Percentiles rank a stretch among this genome's conserved stretches.
Conservation (phyloP, 2,797 vertebrate species). For the Enteromius fasciolatus region DNA sequence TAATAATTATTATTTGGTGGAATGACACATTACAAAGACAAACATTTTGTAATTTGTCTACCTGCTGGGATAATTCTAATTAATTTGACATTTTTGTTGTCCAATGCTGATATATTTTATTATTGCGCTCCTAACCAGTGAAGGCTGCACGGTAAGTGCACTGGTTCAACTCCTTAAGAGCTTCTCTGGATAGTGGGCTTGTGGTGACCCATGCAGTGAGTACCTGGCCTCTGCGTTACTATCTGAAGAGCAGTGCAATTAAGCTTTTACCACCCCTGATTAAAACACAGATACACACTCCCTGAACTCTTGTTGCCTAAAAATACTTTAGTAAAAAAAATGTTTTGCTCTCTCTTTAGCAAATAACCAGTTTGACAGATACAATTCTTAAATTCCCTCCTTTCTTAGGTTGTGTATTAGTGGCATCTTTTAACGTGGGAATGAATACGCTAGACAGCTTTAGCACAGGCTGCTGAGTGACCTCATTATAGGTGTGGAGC, state of each 20-base stretch:
- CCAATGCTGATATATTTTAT: too few relatives aligned
- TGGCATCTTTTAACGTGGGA: slow-evolving; percentile 16
- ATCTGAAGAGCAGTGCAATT: slow-evolving; percentile 10
- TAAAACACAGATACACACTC: slow-evolving; percentile 6
- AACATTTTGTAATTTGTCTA: background rate
- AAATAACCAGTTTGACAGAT: background rate
- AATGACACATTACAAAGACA: background rate
- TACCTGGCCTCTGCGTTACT: slow-evolving; percentile 17
- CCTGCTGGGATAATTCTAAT: background rate
- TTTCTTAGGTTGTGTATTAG: slow-evolving; percentile 28
- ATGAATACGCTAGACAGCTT: slow-evolving; percentile 37
- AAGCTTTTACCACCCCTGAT: slow-evolving; percentile 30
- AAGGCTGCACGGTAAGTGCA: background rate
- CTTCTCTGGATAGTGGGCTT: background rate
- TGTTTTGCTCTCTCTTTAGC: background rate
- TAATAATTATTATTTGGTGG: too few relatives aligned
- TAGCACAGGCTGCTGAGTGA: slow-evolving; percentile 63
- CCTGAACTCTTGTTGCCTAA: background rate
- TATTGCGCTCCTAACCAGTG: background rate
- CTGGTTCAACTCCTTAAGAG: slow-evolving; percentile 32
- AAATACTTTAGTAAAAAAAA: background rate
- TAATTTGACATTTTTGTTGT: background rate
- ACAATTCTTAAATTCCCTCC: background rate
- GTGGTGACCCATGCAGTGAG: background rate
- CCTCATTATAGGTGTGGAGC: slow-evolving; percentile 73